These are phyloP conservation scores for Conomelus anceps DNA, from an alignment of 2,888 invertebrate genomes.

Conservation along the genomic window DNA sequence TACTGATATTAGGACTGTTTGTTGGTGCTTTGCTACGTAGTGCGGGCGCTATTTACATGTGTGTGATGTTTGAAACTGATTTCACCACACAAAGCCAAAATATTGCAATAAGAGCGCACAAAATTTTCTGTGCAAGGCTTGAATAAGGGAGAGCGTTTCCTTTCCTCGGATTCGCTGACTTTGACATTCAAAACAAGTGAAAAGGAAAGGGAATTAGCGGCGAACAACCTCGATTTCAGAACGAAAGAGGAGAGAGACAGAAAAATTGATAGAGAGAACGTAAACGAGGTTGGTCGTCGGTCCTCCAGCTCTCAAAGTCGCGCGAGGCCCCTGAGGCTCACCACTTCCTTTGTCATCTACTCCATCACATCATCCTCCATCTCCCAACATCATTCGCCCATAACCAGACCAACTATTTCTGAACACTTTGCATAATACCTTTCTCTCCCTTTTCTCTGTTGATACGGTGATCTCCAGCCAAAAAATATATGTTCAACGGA, in stretches of 20 bases:
- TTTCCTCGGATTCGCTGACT: neutral
- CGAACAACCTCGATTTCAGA: neutral
- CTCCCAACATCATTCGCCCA: neutral
- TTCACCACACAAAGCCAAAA: neutral
- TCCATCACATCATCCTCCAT: neutral
- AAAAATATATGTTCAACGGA: neutral
- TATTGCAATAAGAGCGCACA: conserved; percentile 9
- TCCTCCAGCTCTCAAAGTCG: neutral
- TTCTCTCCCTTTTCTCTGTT: neutral
- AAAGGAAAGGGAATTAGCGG: conserved; percentile 11
- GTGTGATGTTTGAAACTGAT: neutral
- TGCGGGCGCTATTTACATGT: neutral
- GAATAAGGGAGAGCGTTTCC: neutral
- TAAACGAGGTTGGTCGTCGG: neutral
- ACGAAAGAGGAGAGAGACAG: neutral
- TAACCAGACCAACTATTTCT: neutral
- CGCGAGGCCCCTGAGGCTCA: neutral
- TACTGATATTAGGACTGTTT: neutral
- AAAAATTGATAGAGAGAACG: no score
- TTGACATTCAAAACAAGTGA: conserved; percentile 8
- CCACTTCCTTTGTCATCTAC: neutral
- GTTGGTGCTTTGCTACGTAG: neutral
- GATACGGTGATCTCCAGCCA: no score
- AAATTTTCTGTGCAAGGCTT: neutral
- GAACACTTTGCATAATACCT: neutral